These are phyloP conservation scores for Nasonia giraulti DNA, from an alignment of 1,140 invertebrate genomes.

Conservation along the genomic window DNA sequence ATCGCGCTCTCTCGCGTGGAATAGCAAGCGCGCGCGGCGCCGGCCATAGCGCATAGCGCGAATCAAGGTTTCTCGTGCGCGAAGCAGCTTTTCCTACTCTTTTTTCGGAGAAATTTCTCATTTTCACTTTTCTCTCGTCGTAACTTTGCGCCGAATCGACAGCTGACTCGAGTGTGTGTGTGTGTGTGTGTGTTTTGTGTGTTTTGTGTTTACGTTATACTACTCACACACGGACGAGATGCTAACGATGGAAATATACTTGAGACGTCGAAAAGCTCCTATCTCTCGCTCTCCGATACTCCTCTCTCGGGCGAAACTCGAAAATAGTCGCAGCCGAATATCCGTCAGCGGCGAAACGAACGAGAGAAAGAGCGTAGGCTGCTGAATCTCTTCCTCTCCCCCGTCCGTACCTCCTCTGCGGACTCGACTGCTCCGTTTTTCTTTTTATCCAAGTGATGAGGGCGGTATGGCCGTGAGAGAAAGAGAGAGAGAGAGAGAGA, in stretches of 20 bases:
- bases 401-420: not conserved
- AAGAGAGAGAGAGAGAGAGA: too few relatives aligned
- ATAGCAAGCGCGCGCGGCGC: not conserved
- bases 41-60: not conserved
- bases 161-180: not conserved
- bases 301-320: constrained; percentile 11
- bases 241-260: too few relatives aligned
- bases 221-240: not conserved
- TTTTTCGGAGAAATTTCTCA: not conserved
- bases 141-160: too few relatives aligned
- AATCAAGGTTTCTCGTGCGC: not conserved
- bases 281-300: not conserved
- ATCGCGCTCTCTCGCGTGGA: constrained; percentile 19
- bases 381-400: not conserved
- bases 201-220: not conserved
- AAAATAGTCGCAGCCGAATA: constrained; percentile 15
- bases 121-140: not conserved
- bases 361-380: not conserved
- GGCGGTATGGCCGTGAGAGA: too few relatives aligned
- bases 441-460: not conserved
- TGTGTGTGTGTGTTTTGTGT: not conserved
- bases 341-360: not conserved
- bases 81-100: not conserved
- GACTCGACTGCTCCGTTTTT: not conserved
- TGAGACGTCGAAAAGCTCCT: not conserved